Conservation (phyloP, 2,797 vertebrate genomes). For the Morus bassanus region DNA sequence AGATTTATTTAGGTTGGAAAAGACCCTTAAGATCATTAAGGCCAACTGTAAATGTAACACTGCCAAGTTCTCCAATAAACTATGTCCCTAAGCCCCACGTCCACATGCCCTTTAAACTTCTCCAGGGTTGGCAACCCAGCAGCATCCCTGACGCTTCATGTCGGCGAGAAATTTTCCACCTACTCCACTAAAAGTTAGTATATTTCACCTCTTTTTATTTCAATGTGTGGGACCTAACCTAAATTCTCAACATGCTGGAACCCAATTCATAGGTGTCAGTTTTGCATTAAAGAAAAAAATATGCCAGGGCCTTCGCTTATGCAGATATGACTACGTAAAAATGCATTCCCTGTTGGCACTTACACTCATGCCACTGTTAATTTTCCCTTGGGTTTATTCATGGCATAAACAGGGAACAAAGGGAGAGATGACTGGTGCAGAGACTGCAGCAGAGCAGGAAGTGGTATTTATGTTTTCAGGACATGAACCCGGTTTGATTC, state of each 20-base stretch:
- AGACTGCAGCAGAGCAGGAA: not conserved
- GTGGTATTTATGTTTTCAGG: not conserved
- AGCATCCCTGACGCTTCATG: not conserved
- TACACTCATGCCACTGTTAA: not conserved
- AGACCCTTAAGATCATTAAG: accelerated
- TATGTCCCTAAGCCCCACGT: accelerated
- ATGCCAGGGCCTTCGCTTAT: not conserved
- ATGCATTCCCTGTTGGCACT: not conserved
- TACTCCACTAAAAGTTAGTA: not conserved
- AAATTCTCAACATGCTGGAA: not conserved
- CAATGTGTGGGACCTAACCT: not conserved
- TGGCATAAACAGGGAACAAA: not conserved
- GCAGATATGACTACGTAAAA: not conserved
- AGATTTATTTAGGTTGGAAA: not conserved
- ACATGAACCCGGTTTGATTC: not conserved
- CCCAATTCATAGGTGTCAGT: not conserved
- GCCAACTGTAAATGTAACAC: accelerated
- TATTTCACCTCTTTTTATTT: not conserved
- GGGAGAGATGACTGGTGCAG: not conserved
- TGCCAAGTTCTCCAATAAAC: not conserved
- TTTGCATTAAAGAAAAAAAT: not conserved
- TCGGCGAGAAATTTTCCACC: not conserved
- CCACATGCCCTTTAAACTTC: not conserved
- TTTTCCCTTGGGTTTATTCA: not conserved
- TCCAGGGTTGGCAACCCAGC: not conserved